Percentiles rank a stretch among this genome's conserved stretches.
phyloP scores from a whole-genome alignment of 2,797 vertebrate genomes.

The Yasuhikotakia modesta region DNA sequence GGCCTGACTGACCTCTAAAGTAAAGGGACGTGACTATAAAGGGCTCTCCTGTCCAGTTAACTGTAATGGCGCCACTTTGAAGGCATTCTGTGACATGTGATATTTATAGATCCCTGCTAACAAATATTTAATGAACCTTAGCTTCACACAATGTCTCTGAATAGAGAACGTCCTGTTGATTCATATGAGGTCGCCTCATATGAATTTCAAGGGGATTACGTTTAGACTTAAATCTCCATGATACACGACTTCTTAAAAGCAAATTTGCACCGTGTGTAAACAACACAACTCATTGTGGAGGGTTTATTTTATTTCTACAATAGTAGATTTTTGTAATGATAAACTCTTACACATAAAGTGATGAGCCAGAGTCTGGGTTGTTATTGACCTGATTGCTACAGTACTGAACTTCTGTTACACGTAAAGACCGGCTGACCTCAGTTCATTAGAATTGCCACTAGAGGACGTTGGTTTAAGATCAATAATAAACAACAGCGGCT shows the following conservation, averaged over 20 bases:
- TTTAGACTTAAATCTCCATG: neutral
- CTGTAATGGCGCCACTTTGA: conserved; percentile 75
- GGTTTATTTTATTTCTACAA: neutral
- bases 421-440: neutral
- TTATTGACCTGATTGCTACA: neutral
- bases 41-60: conserved; percentile 63
- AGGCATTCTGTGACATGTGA: conserved; percentile 79
- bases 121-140: conserved; percentile 85
- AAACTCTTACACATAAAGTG: neutral
- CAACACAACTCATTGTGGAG: neutral
- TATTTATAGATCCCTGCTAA: conserved; percentile 82
- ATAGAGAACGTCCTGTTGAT: conserved; percentile 36
- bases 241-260: neutral
- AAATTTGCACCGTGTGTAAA: neutral
- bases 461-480: neutral
- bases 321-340: neutral
- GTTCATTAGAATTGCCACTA: neutral
- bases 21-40: conserved; percentile 13
- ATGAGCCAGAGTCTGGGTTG: neutral
- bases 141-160: conserved; percentile 63
- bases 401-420: neutral
- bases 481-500: neutral
- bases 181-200: conserved; percentile 8
- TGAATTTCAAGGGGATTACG: neutral
- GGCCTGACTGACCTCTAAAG: conserved; percentile 22